These are phyloP conservation scores for Hydractinia echinata DNA, from an alignment of 30 jellyfish, hydroid and myxozoan genomes.

Conservation along the genomic window DNA sequence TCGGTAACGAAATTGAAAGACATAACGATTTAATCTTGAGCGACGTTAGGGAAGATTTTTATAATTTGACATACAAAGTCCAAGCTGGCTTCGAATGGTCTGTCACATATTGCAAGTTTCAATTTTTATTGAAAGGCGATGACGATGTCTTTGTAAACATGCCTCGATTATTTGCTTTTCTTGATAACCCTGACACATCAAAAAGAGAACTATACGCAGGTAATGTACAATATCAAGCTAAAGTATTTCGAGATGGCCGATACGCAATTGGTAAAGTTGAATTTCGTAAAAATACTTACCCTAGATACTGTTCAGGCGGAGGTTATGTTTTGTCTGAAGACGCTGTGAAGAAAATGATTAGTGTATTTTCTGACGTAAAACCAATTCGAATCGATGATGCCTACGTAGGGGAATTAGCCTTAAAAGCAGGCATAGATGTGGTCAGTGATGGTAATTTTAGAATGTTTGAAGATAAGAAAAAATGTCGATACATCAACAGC, in stretches of 20 bases:
- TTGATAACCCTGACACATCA: background rate
- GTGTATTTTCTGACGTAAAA: background rate
- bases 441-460: background rate
- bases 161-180: conserved; percentile 21
- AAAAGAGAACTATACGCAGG: conserved; percentile 19
- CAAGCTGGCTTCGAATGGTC: conserved; percentile 40
- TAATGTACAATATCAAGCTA: conserved; percentile 24
- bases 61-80: conserved; percentile 20
- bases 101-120: conserved; percentile 1
- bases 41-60: conserved; percentile 23
- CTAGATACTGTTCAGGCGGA: conserved; percentile 46
- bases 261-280: conserved; percentile 25
- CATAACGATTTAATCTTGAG: conserved; percentile 7
- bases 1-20: background rate
- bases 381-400: conserved; percentile 43
- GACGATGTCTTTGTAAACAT: conserved; percentile 29
- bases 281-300: conserved; percentile 9
- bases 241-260: conserved; percentile 23
- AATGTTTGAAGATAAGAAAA: background rate
- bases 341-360: background rate
- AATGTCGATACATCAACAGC: background rate
- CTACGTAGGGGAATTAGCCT: conserved; percentile 20
- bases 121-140: conserved; percentile 16
- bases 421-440: conserved; percentile 5
- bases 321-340: conserved; percentile 30